A percentile compares a stretch with the other conserved stretches of the same genome.
Conservation (phyloP, 2,113 vertebrate genomes). For the human region DNA sequence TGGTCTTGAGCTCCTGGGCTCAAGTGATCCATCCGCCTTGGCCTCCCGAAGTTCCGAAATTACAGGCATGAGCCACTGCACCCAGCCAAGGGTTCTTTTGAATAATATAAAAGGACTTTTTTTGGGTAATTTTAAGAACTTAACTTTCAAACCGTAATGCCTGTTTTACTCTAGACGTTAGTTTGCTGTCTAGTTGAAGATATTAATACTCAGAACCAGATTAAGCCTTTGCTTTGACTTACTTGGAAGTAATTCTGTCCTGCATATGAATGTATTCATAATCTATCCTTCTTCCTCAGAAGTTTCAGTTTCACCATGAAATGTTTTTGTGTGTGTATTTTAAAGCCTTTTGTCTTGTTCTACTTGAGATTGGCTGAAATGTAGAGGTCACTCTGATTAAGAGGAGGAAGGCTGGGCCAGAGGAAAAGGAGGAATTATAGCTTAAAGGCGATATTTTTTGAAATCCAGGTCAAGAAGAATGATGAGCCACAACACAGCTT, state of each 20-base stretch:
- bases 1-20: too few species aligned
- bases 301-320: background rate
- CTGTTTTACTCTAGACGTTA: background rate
- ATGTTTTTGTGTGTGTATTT: background rate
- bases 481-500: background rate
- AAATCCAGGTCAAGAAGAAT: background rate
- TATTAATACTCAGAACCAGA: conserved; percentile 48
- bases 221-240: conserved; percentile 47
- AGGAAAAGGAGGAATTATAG: background rate
- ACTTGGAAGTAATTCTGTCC: conserved; percentile 26
- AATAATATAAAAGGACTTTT: background rate
- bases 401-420: background rate
- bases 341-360: conserved; percentile 29
- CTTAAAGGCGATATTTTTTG: background rate
- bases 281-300: background rate
- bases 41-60: too few species aligned
- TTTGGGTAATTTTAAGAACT: conserved; percentile 13
- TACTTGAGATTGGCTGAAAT: background rate
- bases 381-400: background rate
- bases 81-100: background rate
- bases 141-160: conserved; percentile 1
- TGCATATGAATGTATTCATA: background rate
- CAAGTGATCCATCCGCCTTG: too few species aligned
- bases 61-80: too few species aligned
- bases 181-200: conserved; percentile 19